Evolutionary conservation across 2,797 vertebrate genomes (phyloP), one percentile per base, ranked within the genome.

Genomic region (Gymnothorax reevesii): DNA sequence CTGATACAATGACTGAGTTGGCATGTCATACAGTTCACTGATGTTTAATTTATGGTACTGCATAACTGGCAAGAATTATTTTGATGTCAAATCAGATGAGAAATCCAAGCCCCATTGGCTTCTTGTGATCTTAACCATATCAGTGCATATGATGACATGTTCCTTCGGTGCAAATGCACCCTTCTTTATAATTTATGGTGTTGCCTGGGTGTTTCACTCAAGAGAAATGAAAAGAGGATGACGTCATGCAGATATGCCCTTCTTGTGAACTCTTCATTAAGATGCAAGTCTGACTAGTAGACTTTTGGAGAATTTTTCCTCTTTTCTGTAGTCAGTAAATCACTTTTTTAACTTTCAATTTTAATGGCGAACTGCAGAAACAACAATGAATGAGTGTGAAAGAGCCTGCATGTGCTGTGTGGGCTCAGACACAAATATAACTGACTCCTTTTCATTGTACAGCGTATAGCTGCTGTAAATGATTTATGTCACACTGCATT

Each of bases 341-440:
- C 84, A 85, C 84, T 85, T 85, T 85, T 54, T 59, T 77, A 75
- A 7, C 66, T n/a, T 79, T 52, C 84, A 60, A 79, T 85, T 77
- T 79, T 85, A 71, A 85, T 9, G 49, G 84, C 49, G 84, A 33
- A 79, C 84, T 3, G 27, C 71, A 55, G 77, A 52, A 80, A 52
- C 5, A 52, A 80, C 15, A n/a, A 52, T 13, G 77, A 55, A 20
- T 75, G 71, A 55, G 77, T n/a, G 77, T 22, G 77, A 80, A 52
- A 10, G 77, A 55, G 77, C 22, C 13, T n/a, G n/a, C 77, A 22
- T 80, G 77, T 54, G 52, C 49, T 80, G 77, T 22, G 77, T 80
- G 77, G 77, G 77, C 77, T 55, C 49, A n/a, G 52, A 52, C 15
- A 55, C 49, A 80, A 52, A 80, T 49, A 80, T 80, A 2, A 13